phyloP scores from a whole-genome alignment of 1,140 invertebrate genomes.

The Cardiocondyla obscurior region DNA sequence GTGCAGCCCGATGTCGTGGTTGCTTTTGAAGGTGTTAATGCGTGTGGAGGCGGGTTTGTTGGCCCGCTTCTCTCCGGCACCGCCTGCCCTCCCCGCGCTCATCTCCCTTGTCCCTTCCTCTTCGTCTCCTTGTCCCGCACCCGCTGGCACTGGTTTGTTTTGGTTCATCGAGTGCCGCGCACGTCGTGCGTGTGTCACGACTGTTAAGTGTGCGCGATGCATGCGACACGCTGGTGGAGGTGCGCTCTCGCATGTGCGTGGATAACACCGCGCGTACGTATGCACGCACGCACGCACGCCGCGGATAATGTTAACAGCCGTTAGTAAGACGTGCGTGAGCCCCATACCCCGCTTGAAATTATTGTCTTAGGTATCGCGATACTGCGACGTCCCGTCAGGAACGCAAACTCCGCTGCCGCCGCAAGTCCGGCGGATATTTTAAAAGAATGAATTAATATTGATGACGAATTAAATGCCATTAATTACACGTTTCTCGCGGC shows the following conservation, averaged over 20 bases:
- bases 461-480: constrained; percentile 18
- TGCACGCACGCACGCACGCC: constrained; percentile 26
- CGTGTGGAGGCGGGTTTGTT: constrained; percentile 71
- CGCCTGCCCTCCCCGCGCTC: not conserved
- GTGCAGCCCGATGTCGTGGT: constrained; percentile 12
- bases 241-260: not conserved
- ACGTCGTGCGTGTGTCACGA: constrained; percentile 61
- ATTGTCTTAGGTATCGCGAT: constrained; percentile 39
- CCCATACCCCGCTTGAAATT: constrained; percentile 40
- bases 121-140: constrained; percentile 54
- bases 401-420: not conserved
- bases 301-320: constrained; percentile 67
- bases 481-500: not conserved
- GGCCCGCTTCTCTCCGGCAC: constrained; percentile 7
- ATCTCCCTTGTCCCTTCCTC: constrained; percentile 42
- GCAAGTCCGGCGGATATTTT: not conserved
- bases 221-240: constrained; percentile 49
- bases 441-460: constrained; percentile 25
- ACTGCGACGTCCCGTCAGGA: constrained; percentile 4
- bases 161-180: constrained; percentile 70
- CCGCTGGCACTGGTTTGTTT: constrained; percentile 70
- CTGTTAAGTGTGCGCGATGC: constrained; percentile 61
- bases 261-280: constrained; percentile 9
- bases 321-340: constrained; percentile 56
- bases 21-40: constrained; percentile 70